These are phyloP conservation scores for Leucophenga montana DNA, from an alignment of 2,888 invertebrate species.

Conservation along the genomic window DNA sequence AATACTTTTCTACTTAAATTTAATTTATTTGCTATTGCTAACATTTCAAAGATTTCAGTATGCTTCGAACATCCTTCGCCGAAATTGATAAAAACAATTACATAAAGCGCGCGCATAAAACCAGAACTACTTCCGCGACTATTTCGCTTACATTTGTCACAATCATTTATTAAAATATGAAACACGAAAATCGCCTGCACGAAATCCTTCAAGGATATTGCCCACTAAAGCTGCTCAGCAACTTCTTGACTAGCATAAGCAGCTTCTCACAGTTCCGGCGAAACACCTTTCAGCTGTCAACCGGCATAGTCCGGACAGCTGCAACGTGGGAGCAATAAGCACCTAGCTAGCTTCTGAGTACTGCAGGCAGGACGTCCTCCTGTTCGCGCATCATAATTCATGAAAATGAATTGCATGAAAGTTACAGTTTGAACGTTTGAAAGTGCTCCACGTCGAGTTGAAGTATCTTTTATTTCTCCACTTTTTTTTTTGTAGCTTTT, in stretches of 20 bases:
- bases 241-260: slow-evolving; percentile 48
- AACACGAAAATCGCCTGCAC: slow-evolving; percentile 43
- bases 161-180: slow-evolving; percentile 64
- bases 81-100: slow-evolving; percentile 1
- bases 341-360: slow-evolving; percentile 1
- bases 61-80: no score
- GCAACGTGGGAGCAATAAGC: slow-evolving; percentile 18
- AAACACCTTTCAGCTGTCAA: slow-evolving; percentile 30
- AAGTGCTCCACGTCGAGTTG: slow-evolving; percentile 43
- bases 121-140: background rate
- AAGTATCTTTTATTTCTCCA: slow-evolving; percentile 55
- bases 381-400: slow-evolving; percentile 59
- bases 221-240: background rate
- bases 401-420: slow-evolving; percentile 39
- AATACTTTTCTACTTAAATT: no score
- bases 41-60: no score
- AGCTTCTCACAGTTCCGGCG: slow-evolving; percentile 35
- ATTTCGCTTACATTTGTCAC: slow-evolving; percentile 52
- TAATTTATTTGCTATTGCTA: background rate
- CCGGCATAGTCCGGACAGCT: slow-evolving; percentile 10
- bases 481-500: slow-evolving; percentile 49
- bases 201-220: background rate
- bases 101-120: background rate
- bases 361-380: slow-evolving; percentile 38
- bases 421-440: slow-evolving; percentile 6